Evolutionary conservation across 2,113 vertebrate species (phyloP), one percentile per base, ranked within the genome.

Genomic region (Terrapene triunguis): DNA sequence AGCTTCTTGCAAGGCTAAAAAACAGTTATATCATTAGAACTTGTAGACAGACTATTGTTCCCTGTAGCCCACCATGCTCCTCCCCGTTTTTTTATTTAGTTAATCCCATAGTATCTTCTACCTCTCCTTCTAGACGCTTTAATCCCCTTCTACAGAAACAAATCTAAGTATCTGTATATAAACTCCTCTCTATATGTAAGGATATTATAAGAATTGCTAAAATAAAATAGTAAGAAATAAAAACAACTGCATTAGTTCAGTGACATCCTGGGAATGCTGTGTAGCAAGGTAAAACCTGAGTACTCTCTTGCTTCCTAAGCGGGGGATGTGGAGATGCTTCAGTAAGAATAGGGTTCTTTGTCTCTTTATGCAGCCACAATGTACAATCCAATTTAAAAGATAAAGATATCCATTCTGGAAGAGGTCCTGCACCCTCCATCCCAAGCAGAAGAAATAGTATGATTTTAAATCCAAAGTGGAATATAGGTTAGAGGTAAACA

Each of bases 1-100:
- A 1, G 99, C 99, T 92, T 99, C 99, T 97, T 99, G 96, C 96
- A 99, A 97, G 92, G 99, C 99, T 99, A 93, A 51, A 89, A 92
- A 85, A 91, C 88, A 32, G n/a, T 16, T 87, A 7, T 9, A 83
- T 94, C 79, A 96, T 83, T 24, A 92, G 38, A 84, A 91, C 82
- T 78, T 48, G 57, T 55, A 91, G 35, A 59, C 87, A 91, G 32
- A 86, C 9, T 50, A 80, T 83, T 25, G n/a, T 5, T 57, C 6
- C 4, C 25, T 5, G 8, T 8, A 42, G 4, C 38, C 72, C 22
- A 25, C 29, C 0, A 38, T 65, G 62, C 62, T 92, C 51, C 53
- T 84, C 82, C 53, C 88, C 14, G 12, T 72, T 83, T 47, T 57
- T n/a, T 10, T 1, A 5, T 65, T 65, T 5, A n/a, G 42, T 87